phyloP scores from a whole-genome alignment of 2,888 invertebrate species.

The Scotopteryx bipunctaria region DNA sequence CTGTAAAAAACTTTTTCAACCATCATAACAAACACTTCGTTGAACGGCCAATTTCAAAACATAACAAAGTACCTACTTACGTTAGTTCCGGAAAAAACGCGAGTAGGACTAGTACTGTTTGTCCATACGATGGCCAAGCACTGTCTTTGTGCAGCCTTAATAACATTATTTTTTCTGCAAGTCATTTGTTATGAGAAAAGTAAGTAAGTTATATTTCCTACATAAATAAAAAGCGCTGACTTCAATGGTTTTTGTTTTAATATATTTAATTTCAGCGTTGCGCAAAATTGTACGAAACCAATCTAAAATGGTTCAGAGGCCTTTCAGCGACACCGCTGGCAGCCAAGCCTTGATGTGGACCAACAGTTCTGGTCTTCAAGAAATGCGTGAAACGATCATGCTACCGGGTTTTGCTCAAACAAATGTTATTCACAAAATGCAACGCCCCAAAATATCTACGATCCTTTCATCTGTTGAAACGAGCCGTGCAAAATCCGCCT shows the following conservation, averaged over 20 bases:
- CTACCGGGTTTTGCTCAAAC: constrained; percentile 50
- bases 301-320: constrained; percentile 72
- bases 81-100: constrained; percentile 2
- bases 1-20: no score
- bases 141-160: constrained; percentile 19
- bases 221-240: no score
- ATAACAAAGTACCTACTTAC: not conserved
- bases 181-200: constrained; percentile 63
- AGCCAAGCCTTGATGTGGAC: constrained; percentile 12
- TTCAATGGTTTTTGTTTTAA: no score
- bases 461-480: constrained; percentile 54
- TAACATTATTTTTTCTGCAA: constrained; percentile 39
- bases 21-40: constrained; percentile 19
- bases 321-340: constrained; percentile 56
- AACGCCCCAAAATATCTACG: constrained; percentile 58
- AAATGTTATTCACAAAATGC: constrained; percentile 54
- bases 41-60: constrained; percentile 27
- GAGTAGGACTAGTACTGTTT: constrained; percentile 10
- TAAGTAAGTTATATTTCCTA: no score
- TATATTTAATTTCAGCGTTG: constrained; percentile 56
- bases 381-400: constrained; percentile 37
- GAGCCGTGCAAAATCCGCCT: constrained; percentile 45
- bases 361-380: constrained; percentile 6
- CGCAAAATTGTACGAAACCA: constrained; percentile 73
- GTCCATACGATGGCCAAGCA: constrained; percentile 27